Evolutionary conservation across 2,888 invertebrate species (phyloP), one percentile per base, ranked within the genome.

Genomic region (Ennomos erosarius): DNA sequence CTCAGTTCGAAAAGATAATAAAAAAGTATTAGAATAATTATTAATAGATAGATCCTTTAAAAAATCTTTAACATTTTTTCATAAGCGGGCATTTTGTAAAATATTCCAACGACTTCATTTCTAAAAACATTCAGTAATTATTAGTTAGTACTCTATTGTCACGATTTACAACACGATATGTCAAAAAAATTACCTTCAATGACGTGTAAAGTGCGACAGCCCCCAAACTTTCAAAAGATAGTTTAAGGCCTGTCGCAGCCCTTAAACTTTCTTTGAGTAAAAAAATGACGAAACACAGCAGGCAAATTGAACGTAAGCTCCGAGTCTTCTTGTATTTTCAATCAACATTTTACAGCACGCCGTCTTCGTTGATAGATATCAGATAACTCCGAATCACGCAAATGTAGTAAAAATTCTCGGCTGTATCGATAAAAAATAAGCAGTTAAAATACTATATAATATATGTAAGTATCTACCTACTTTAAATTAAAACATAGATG

Each of bases 321-420:
- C 38, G 42, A 26, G 52, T 58, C 59, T 54, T 34, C 37, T 0
- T 5, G 26, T 26, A 26, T 6, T 26, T 26, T 26, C 34, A 34
- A 42, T 34, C 26, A 9, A n/a, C 10, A n/a, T 66, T 89, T n/a
- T 89, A 91, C 70, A 90, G 68, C 16, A 88, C 87, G 1, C 90
- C 90, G 26, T 90, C 90, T 81, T 90, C 90, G 70, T 90, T 87
- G 70, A 90, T 84, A 8, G 90, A 90, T 73, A 90, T 84, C 75
- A 90, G 71, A 55, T 90, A 91, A 73, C 91, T 92, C 46, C 92
- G 79, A 39, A 91, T 88, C 1, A 91, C 83, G 56, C 90, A 79
- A 67, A 92, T 90, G 70, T 82, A 90, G 78, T 90, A 92, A 65
- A 91, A 79, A 64, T 91, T 92, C 71, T 84, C 88, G 49, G 86